Base-by-base conservation (phyloP, 2,888 invertebrate genomes). In the Taenaris catops region DNA sequence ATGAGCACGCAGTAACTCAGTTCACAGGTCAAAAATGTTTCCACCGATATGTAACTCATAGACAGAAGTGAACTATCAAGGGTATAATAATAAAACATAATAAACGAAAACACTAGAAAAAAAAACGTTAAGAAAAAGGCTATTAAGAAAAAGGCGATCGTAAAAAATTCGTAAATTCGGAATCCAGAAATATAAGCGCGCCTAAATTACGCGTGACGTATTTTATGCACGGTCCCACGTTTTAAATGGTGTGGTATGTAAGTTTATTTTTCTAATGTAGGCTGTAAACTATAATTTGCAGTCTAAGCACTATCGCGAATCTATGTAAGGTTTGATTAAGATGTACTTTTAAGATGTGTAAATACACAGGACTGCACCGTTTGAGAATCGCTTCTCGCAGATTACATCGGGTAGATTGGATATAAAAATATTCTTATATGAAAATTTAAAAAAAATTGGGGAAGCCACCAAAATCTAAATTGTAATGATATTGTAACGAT, bases 341-440 rank as follows among this genome's bases (percentile, higher is more conserved):
- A 71, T 60, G 68, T 81, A 79, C 51, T 68, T 57, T 58, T 70
- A 81, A 74, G 66, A 63, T 60, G 79, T 83, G 84, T 84, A 84
- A 74, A 83, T 83, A 63, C 79, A 79, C 76, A 63, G 59, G 61
- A 65, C 55, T 63, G 58, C 62, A 51, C 40, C 36, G 28, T 34
- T 31, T 36, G 41, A 31, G 40, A 25, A 41, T 34, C 33, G 46
- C 46, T 41, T 41, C n/a, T n/a, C 32, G 32, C 39, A 26, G 12
- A n/a, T n/a, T n/a, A 36, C 28, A 33, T 38, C 34, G 38, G 33
- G 25, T 33, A 29, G 25, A 12, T 32, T 31, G 40, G 12, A 40
- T 9, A 36, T 25, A 31, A 32, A 27, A 28, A 34, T 43, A 39
- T 34, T 34, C 34, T 34, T 34, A 37, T 40, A 36, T 32, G 21